Conservation (phyloP, 2,888 invertebrate genomes). For the Baccha elongata region DNA sequence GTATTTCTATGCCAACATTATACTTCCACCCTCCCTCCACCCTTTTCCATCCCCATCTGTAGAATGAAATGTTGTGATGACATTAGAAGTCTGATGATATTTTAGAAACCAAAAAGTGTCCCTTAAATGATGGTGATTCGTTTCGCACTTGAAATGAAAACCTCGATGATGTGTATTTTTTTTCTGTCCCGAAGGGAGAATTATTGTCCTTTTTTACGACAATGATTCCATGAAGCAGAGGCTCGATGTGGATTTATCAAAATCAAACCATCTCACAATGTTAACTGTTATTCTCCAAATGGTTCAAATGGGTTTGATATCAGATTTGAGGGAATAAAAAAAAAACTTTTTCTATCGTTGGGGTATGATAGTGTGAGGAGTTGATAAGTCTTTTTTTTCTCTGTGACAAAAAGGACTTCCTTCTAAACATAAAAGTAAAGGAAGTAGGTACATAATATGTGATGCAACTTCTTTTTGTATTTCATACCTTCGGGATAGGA, state of each 20-base stretch:
- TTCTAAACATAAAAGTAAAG: slow-evolving; percentile 23
- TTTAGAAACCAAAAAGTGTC: slow-evolving; percentile 6
- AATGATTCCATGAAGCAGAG: neutral
- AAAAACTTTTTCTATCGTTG: neutral
- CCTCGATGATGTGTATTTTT: slow-evolving; percentile 32
- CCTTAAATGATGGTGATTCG: too few species aligned
- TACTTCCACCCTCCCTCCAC: too few species aligned
- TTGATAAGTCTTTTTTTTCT: slow-evolving; percentile 13
- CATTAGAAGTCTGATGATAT: too few species aligned
- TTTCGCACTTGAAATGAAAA: slow-evolving; percentile 34
- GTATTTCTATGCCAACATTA: too few species aligned
- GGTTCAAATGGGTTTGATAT: neutral
- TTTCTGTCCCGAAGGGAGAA: neutral
- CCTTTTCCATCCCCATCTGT: too few species aligned
- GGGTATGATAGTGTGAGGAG: neutral
- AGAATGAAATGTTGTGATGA: too few species aligned
- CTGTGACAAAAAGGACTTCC: slow-evolving; percentile 27
- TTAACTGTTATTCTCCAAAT: neutral
- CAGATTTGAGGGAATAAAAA: neutral
- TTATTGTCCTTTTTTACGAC: slow-evolving; percentile 17
- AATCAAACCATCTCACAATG: slow-evolving; percentile 1
- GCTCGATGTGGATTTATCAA: slow-evolving; percentile 1
- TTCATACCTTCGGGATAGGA: slow-evolving; percentile 11
- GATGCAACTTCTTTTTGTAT: neutral
- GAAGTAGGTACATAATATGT: neutral